These are phyloP conservation scores for Pleuronectes platessa DNA, from an alignment of 2,113 vertebrate genomes.

Conservation along the genomic window DNA sequence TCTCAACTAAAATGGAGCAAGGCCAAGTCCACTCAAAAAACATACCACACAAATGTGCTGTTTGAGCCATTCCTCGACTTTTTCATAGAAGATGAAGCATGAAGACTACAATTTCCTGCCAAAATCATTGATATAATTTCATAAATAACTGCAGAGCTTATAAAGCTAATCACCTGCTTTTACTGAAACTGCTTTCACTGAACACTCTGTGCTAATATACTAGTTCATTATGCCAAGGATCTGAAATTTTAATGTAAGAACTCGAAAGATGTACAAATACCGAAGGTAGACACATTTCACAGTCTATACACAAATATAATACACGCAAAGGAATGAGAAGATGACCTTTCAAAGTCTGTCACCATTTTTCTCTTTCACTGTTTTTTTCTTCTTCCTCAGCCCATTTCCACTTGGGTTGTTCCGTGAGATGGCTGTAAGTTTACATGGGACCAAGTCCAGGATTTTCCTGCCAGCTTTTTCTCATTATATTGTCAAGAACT, in stretches of 20 bases:
- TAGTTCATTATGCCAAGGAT: no score
- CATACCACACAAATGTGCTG: no score
- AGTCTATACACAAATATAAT: background rate
- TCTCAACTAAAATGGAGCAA: no score
- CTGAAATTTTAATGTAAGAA: background rate
- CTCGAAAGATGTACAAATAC: background rate
- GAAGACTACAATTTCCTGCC: no score
- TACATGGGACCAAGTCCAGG: slow-evolving; percentile 91
- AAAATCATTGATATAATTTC: no score
- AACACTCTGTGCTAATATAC: no score
- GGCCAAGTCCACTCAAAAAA: no score
- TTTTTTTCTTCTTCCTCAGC: slow-evolving; percentile 9
- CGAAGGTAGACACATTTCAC: background rate
- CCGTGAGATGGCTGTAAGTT: slow-evolving; percentile 92
- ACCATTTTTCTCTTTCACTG: slow-evolving; percentile 6
- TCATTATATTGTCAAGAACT: slow-evolving; percentile 84
- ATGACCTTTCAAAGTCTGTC: slow-evolving; percentile 16
- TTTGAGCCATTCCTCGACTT: no score
- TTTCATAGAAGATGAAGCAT: no score
- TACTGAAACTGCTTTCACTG: no score
- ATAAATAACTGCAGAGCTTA: no score
- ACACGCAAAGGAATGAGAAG: background rate
- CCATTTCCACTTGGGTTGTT: slow-evolving; percentile 62
- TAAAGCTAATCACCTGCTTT: no score
- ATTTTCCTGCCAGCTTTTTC: slow-evolving; percentile 89